Conservation (phyloP, 2,888 invertebrate genomes). For the Oscheius sp. region DNA sequence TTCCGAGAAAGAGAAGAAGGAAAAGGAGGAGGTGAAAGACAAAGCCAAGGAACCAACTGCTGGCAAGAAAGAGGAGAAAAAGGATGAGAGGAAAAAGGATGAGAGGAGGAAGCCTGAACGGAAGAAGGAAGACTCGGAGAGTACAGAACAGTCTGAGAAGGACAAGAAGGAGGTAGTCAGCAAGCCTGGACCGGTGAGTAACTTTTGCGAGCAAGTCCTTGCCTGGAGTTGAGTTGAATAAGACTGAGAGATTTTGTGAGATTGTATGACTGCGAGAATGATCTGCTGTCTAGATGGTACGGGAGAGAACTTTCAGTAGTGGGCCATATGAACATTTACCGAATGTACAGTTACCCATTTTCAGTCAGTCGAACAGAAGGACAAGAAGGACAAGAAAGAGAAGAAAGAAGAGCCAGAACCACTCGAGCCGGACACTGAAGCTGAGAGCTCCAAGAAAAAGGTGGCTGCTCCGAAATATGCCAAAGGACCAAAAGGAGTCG, state of each 20-base stretch:
- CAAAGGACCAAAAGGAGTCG: not conserved
- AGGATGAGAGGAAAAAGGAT: constrained; percentile 17
- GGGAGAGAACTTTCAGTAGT: too few relatives aligned
- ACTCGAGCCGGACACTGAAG: constrained; percentile 1
- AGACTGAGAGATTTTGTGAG: not conserved
- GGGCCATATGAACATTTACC: too few relatives aligned
- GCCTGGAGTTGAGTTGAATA: not conserved
- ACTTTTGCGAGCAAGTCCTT: not conserved
- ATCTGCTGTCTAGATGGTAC: too few relatives aligned
- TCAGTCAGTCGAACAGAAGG: constrained; percentile 18
- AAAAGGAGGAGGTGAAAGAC: not conserved
- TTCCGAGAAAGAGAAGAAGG: constrained; percentile 18
- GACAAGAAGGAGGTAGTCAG: constrained; percentile 15
- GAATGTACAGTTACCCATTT: not conserved
- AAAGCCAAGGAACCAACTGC: not conserved
- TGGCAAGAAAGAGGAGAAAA: constrained; percentile 13
- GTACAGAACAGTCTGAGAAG: constrained; percentile 6
- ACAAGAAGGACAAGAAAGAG: constrained; percentile 12
- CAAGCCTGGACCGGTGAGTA: not conserved
- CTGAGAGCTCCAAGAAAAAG: not conserved
- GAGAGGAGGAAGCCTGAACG: constrained; percentile 18
- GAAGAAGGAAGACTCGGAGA: constrained; percentile 18
- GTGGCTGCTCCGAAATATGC: not conserved
- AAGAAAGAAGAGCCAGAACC: constrained; percentile 21
- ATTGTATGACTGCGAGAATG: too few relatives aligned